Base-by-base conservation (phyloP, 2,113 vertebrate genomes). In the Monopterus albus region DNA sequence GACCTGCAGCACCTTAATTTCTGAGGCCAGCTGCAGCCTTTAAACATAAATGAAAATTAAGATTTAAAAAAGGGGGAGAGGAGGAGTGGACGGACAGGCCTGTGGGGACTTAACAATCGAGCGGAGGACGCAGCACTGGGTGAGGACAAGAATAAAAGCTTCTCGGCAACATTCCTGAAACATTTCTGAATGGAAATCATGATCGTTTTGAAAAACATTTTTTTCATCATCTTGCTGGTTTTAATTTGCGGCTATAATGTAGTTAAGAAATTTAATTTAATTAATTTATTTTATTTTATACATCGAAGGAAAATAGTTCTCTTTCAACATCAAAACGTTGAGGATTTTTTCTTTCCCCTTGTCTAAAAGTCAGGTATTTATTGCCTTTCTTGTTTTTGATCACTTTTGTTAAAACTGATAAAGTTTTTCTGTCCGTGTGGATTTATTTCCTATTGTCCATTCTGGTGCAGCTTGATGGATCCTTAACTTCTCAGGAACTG, bases 1-100 rank as follows among this genome's bases (percentile, higher is more conserved):
- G 96, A 99, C 87, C 82, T 96, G 60, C 95, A 95, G 14, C 91
- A 95, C 64, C 86, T 97, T 52, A 92, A 94, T 75, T 97, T 96
- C 81, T 95, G 93, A 92, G 62, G 50, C 12, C 26, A 6, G 36
- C 46, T 5, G 15, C 3, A 3, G 2, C 11, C 5, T 50, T 35
- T 20, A 21, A n/a, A 26, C 0, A 67, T 3, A 13, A 43, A 15
- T 2, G 13, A 49, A 26, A 18, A 26, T 23, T 21, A 18, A 39
- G 39, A 20, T 11, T 12, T 1, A 0, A 43, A 43, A 58, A 15
- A 36, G 11, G 20, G 8, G 8, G 13, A 56, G 28, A 31, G 8
- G 13, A 56, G 28, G 18, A 64, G 55, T 0, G 59, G 36, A 59
- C 15, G 15, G 39, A 14, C 35, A 7, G 62, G 61, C 50, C 66